Conservation (phyloP, 2,888 invertebrate species). For the Nematopogon swammerdamellus region DNA sequence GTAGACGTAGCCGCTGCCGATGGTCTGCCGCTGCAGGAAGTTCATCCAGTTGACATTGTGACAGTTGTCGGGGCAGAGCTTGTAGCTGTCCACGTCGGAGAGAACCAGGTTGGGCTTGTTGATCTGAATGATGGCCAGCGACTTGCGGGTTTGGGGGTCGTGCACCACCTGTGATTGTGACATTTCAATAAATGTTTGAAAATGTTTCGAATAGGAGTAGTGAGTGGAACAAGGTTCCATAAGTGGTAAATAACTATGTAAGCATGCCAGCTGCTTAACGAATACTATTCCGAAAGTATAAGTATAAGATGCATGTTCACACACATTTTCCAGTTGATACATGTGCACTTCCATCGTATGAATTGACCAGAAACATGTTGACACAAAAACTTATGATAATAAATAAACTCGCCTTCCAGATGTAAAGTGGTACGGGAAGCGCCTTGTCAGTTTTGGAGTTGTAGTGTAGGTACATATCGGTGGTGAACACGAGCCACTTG, state of each 20-base stretch:
- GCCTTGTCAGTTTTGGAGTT: conserved; percentile 9
- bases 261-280: too few relatives aligned
- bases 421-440: conserved; percentile 13
- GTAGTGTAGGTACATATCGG: conserved; percentile 13
- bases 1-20: conserved; percentile 11
- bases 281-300: too few relatives aligned
- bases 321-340: too few relatives aligned
- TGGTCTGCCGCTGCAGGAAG: conserved; percentile 12
- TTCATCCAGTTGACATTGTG: conserved; percentile 13
- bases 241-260: too few relatives aligned
- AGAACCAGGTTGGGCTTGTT: conserved; percentile 11
- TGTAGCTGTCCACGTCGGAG: conserved; percentile 9
- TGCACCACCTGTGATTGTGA: conserved; percentile 12
- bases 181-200: too few relatives aligned
- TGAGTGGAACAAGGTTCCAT: too few relatives aligned
- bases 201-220: too few relatives aligned
- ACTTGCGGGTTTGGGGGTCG: conserved; percentile 11
- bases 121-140: conserved; percentile 12
- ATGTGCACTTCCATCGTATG: too few relatives aligned
- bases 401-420: conserved; percentile 14
- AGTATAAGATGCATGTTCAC: too few relatives aligned
- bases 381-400: too few relatives aligned
- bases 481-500: conserved; percentile 11
- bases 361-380: too few relatives aligned
- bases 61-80: conserved; percentile 12